A percentile compares a stretch with the other conserved stretches of the same genome.
phyloP scores from a whole-genome alignment of 2,113 vertebrate species.

The Brachyhypopomus occidentalis region DNA sequence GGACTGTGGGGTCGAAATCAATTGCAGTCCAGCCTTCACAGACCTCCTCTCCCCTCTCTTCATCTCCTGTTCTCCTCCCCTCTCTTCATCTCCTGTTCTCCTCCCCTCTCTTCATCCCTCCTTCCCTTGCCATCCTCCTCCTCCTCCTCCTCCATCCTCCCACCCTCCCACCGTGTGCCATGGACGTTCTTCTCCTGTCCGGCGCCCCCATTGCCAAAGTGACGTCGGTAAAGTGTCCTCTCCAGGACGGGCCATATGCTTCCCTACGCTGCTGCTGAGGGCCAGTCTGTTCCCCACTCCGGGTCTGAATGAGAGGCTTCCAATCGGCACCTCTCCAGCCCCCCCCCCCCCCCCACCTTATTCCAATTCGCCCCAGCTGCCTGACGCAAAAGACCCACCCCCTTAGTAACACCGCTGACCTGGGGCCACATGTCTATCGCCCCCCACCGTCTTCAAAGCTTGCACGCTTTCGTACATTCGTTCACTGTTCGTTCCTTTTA shows the following conservation, averaged over 20 bases:
- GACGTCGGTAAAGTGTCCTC: constrained; percentile 27
- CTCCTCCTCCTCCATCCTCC: too few relatives aligned
- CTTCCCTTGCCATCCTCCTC: background rate
- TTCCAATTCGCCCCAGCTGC: background rate
- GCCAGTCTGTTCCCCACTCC: background rate
- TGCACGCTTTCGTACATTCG: too few relatives aligned
- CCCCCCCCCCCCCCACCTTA: background rate
- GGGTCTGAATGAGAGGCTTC: background rate
- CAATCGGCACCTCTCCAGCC: too few relatives aligned
- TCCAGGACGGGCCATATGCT: constrained; percentile 42
- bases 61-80: constrained; percentile 1
- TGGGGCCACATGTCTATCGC: too few relatives aligned
- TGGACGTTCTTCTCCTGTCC: background rate
- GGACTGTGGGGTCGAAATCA: constrained; percentile 34
- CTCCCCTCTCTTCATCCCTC: background rate
- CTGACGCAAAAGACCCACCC: background rate
- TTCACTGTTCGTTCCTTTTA: constrained; percentile 21
- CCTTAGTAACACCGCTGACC: too few relatives aligned
- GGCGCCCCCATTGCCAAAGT: constrained; percentile 9
- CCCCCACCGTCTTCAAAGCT: too few relatives aligned
- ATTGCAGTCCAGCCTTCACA: constrained; percentile 23
- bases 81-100: too few relatives aligned
- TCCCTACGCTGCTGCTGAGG: constrained; percentile 45
- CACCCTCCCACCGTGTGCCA: too few relatives aligned
- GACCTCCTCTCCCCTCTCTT: background rate